Conservation (phyloP, 1,140 invertebrate genomes). For the Chironomus tepperi region DNA sequence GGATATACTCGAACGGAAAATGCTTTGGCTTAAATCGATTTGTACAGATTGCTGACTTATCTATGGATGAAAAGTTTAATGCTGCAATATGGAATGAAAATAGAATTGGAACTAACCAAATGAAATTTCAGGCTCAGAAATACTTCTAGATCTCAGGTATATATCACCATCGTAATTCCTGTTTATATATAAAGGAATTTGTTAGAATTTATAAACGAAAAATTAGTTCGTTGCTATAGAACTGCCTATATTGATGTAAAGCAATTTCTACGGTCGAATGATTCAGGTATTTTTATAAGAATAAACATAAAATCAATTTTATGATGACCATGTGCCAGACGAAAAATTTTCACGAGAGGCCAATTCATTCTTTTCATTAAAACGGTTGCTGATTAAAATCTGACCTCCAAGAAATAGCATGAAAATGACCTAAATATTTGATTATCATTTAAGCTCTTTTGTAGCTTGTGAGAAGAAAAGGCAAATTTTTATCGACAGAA, state of each 20-base stretch:
- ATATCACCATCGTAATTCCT: background rate
- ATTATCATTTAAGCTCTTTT: background rate
- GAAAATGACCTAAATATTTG: conserved; percentile 8
- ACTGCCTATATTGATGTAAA: no score
- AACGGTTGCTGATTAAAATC: background rate
- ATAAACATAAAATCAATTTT: no score
- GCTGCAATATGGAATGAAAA: background rate
- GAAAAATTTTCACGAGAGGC: no score
- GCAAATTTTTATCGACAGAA: background rate
- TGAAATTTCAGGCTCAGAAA: conserved; percentile 9
- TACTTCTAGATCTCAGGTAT: conserved; percentile 6
- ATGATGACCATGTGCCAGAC: no score
- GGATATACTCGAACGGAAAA: conserved; percentile 10
- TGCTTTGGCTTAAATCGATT: conserved; percentile 11
- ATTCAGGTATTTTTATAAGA: no score
- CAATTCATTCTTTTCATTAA: no score
- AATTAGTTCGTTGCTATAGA: no score
- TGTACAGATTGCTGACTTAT: background rate
- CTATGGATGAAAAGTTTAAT: background rate
- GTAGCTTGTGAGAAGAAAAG: background rate
- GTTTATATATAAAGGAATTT: background rate
- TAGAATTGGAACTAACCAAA: background rate
- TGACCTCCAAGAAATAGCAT: conserved; percentile 4
- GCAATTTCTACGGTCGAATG: no score
- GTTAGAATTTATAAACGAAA: no score